Evolutionary conservation across 1,140 invertebrate species (phyloP), one percentile per base, ranked within the genome.

Genomic region (Cardiocondyla obscurior): DNA sequence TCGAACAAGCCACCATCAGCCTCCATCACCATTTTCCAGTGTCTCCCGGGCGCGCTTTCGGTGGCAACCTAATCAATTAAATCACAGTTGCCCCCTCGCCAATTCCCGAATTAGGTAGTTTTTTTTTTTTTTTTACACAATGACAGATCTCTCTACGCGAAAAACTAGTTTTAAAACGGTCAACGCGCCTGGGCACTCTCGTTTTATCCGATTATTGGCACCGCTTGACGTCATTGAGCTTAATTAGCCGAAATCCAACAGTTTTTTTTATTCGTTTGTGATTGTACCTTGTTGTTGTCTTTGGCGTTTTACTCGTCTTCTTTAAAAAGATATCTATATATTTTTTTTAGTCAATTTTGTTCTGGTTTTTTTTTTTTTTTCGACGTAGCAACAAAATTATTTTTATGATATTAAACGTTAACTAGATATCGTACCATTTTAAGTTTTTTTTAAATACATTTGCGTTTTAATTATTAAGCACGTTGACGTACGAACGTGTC

Each of bases 221-320:
- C 30, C 30, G 60, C 60, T 55, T 6, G 33, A 67, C 51, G 44
- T 22, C 16, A 67, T 51, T 42, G 60, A 67, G 30, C 30, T 77
- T 77, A 77, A 77, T 77, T 67, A 77, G 60, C 30, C 25, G 44
- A 51, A 77, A 77, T 51, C 57, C 57, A 42, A 12, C 28, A 39
- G 44, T 46, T 16, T 14, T 30, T 28, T 16, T 49, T 5, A 28
- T 39, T 67, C 33, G 49, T 39, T 77, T 42, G 30, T 51, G 44
- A 64, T 46, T 53, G 30, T 5, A 16, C 49, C n/a, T n/a, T n/a
- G 4, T 12, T 14, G 22, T 22, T 67, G 10, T 53, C 7, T 25
- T 42, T 8, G 60, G 53, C 16, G 55, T 19, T 25, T 2, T 7
- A 22, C 10, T n/a, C 16, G 10, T 67, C 12, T 53, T 77, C 36